Percentiles rank a stretch among this genome's conserved stretches.
These are phyloP conservation scores for Oostethus manadensis DNA, from an alignment of 2,113 vertebrate genomes.

Conservation along the genomic window DNA sequence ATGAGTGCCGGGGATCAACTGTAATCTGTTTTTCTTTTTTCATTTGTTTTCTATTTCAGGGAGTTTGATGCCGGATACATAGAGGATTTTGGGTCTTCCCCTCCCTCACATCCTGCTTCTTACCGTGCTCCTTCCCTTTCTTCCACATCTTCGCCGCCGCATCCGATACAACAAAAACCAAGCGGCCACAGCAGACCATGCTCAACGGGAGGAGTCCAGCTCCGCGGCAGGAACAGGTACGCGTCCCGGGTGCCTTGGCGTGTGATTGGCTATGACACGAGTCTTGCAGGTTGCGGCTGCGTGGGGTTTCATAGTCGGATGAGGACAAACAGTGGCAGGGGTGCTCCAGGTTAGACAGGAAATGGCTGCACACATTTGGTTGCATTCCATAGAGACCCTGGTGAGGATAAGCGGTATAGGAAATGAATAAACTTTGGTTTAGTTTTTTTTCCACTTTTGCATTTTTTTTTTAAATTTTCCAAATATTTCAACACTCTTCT, in stretches of 20 bases:
- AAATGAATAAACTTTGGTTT: not conserved
- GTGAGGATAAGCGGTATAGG: too few relatives aligned
- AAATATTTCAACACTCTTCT: too few relatives aligned
- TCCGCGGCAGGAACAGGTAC: conserved; percentile 55
- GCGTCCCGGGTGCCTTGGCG: too few relatives aligned
- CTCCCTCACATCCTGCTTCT: conserved; percentile 7
- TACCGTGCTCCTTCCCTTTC: conserved; percentile 5
- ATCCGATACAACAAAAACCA: conserved; percentile 9
- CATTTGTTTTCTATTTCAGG: conserved; percentile 38
- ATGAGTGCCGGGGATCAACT: too few relatives aligned
- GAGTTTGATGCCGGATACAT: conserved; percentile 42
- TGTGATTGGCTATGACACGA: not conserved
- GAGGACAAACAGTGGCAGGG: not conserved
- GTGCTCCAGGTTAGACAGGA: conserved; percentile 10
- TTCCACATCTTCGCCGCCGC: not conserved
- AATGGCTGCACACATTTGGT: not conserved
- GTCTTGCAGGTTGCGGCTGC: not conserved
- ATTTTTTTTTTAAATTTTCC: too few relatives aligned
- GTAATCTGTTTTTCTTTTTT: not conserved
- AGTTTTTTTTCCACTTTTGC: too few relatives aligned
- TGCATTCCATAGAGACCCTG: too few relatives aligned
- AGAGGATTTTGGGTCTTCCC: conserved; percentile 33
- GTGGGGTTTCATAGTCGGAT: conserved; percentile 5
- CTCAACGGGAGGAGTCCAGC: conserved; percentile 39
- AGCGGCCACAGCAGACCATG: conserved; percentile 24